Percentiles rank a stretch among this genome's conserved stretches.
These are phyloP conservation scores for Cariama cristata DNA, from an alignment of 2,113 vertebrate species.

Conservation along the genomic window DNA sequence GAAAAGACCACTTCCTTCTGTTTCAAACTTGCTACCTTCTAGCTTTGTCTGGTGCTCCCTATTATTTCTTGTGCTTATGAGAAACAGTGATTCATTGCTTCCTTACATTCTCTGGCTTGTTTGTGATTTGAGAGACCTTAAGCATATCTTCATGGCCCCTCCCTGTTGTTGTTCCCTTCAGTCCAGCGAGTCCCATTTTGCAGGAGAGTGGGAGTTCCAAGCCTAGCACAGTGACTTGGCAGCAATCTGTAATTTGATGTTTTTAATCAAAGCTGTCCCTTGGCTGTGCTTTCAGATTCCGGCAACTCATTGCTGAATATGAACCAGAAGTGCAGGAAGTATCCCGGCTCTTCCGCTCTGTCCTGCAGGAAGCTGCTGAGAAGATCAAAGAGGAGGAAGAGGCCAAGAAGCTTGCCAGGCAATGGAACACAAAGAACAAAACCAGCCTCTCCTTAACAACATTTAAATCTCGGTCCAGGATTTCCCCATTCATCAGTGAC, in stretches of 20 bases:
- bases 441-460: constrained; percentile 84
- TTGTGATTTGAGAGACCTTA: constrained; percentile 4
- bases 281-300: constrained; percentile 81
- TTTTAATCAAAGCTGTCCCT: constrained; percentile 47
- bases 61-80: background rate
- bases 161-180: background rate
- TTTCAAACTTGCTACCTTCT: background rate
- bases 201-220: background rate
- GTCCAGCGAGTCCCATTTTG: background rate
- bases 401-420: constrained; percentile 83
- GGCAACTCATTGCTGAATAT: constrained; percentile 85
- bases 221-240: background rate
- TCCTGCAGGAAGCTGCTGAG: constrained; percentile 88
- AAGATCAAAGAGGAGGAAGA: constrained; percentile 89
- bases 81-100: constrained; percentile 12
- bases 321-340: constrained; percentile 92
- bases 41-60: constrained; percentile 9
- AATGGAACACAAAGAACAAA: constrained; percentile 90
- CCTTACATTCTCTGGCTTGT: background rate
- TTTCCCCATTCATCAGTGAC: constrained; percentile 89
- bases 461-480: constrained; percentile 88
- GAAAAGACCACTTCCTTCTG: constrained; percentile 8
- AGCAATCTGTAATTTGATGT: background rate
- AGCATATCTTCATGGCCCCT: background rate
- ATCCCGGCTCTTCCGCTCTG: constrained; percentile 85